Evolutionary conservation across 2,797 vertebrate genomes (phyloP).

Genomic region (Argyrosomus regius): DNA sequence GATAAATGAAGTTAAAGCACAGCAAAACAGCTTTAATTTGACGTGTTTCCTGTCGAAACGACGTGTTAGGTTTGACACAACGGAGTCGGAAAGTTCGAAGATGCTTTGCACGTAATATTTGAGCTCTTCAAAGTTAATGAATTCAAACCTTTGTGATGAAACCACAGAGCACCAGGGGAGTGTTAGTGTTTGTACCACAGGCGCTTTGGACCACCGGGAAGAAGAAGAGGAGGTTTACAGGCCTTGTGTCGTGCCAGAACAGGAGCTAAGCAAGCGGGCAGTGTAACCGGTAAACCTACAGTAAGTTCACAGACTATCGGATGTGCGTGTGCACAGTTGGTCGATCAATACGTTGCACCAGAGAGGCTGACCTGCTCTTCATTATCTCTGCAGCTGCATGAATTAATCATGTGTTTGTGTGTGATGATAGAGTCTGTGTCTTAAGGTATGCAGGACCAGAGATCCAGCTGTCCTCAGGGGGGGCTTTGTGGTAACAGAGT

Average conservation of each 20-base stretch:
- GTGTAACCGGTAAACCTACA: no score
- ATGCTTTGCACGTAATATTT: no score
- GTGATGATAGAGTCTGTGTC: background rate
- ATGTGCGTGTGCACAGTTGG: background rate
- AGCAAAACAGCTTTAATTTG: background rate
- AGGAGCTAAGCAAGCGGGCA: no score
- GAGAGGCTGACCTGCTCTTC: conserved; percentile 13
- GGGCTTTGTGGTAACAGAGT: background rate
- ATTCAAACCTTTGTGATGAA: background rate
- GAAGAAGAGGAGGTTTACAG: no score
- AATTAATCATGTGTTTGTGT: conserved; percentile 25
- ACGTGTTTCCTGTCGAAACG: no score
- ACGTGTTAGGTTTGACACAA: no score
- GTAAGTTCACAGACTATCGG: no score
- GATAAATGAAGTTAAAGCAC: background rate
- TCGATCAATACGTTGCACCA: conserved; percentile 22
- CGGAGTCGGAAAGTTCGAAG: background rate
- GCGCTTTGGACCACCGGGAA: no score
- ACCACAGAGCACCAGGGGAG: background rate
- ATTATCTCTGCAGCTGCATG: conserved; percentile 27
- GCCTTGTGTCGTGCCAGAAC: no score
- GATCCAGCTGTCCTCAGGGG: conserved; percentile 2
- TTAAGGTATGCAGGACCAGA: conserved; percentile 16
- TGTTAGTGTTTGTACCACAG: no score
- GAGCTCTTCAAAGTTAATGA: background rate